Evolutionary conservation across 1,140 invertebrate species (phyloP).

Genomic region (Drosophila albomicans): DNA sequence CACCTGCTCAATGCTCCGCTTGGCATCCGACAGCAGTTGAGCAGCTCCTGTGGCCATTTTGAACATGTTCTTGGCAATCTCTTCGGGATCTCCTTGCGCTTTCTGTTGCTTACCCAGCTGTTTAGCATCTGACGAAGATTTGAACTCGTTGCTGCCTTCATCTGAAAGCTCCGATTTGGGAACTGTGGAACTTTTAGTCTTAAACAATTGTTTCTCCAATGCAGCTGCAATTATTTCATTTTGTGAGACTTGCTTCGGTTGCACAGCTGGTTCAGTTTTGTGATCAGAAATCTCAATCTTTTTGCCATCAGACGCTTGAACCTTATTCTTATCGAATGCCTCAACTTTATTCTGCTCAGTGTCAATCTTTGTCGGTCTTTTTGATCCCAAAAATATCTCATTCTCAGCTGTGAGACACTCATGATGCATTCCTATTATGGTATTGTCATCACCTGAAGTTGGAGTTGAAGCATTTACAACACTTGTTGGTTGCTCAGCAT

Average conservation of each 20-base stretch:
- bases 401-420: constrained; percentile 3
- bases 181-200: too few relatives aligned
- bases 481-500: neutral
- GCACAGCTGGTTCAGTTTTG: neutral
- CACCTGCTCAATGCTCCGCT: constrained; percentile 21
- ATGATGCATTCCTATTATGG: constrained; percentile 4
- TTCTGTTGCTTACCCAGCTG: neutral
- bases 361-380: neutral
- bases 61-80: constrained; percentile 45
- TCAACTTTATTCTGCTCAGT: neutral
- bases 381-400: constrained; percentile 9
- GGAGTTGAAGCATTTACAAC: neutral
- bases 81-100: neutral
- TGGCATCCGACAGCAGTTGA: constrained; percentile 40
- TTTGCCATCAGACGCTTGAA: too few relatives aligned
- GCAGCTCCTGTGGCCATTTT: constrained; percentile 45
- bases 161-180: neutral
- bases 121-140: neutral
- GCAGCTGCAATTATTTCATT: too few relatives aligned
- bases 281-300: too few relatives aligned
- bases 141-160: neutral
- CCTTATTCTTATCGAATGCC: neutral
- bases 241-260: too few relatives aligned
- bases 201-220: too few relatives aligned
- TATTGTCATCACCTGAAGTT: neutral